phyloP scores from a whole-genome alignment of 2,888 invertebrate genomes.

The Leptodirus hochenwartii region DNA sequence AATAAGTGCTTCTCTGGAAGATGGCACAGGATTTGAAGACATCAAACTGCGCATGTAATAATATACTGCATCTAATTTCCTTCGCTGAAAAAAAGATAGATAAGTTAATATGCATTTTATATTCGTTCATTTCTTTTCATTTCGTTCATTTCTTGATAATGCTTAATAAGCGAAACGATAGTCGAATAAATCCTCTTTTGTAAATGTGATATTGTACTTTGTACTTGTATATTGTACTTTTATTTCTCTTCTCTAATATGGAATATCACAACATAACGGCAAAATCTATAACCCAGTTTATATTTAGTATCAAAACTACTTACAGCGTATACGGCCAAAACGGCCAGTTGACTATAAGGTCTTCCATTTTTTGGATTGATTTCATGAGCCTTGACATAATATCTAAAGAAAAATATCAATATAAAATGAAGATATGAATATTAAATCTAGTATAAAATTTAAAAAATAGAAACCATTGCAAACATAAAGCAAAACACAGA shows the following conservation, averaged over 20 bases:
- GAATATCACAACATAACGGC: too few species aligned
- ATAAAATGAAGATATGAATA: constrained; percentile 3
- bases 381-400: constrained; percentile 86
- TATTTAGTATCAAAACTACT: too few species aligned
- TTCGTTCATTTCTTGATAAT: too few species aligned
- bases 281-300: too few species aligned
- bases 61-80: constrained; percentile 90
- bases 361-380: constrained; percentile 89
- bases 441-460: not conserved
- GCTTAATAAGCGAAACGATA: too few species aligned
- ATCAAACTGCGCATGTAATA: constrained; percentile 90
- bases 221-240: too few species aligned
- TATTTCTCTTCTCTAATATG: too few species aligned
- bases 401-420: constrained; percentile 28
- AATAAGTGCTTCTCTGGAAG: constrained; percentile 77
- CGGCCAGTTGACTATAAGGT: constrained; percentile 87
- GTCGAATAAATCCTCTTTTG: too few species aligned
- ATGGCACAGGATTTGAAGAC: constrained; percentile 83
- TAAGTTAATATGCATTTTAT: constrained; percentile 5
- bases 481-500: constrained; percentile 7
- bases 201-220: too few species aligned
- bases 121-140: too few species aligned
- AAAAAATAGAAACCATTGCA: not conserved
- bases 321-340: constrained; percentile 68
- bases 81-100: constrained; percentile 44